Conservation (phyloP, 2,113 vertebrate genomes). For the Anser cygnoides region DNA sequence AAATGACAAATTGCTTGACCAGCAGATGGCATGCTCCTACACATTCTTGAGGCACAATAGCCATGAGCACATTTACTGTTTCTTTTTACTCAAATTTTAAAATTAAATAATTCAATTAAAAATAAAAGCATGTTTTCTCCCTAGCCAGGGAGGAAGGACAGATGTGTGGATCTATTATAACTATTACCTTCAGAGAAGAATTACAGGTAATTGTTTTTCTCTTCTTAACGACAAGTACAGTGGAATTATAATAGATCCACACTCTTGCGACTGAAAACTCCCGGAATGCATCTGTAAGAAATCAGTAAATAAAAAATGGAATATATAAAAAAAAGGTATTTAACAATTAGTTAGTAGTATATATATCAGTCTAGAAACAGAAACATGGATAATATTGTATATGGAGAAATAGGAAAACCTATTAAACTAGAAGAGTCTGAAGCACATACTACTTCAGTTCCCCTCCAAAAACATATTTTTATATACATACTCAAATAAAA, state of each 20-base stretch:
- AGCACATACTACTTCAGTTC: not conserved
- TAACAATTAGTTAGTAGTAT: not conserved
- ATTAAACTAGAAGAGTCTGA: not conserved
- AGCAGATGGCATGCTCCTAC: conserved; percentile 47
- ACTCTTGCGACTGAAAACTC: conserved; percentile 31
- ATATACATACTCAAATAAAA: not conserved
- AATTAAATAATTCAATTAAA: not conserved
- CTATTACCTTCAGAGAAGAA: conserved; percentile 70
- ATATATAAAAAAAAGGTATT: not conserved
- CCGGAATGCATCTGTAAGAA: conserved; percentile 35
- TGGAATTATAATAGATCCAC: conserved; percentile 57
- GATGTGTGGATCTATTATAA: conserved; percentile 62
- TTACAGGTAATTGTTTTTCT: conserved; percentile 64
- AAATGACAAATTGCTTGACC: conserved; percentile 11
- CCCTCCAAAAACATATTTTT: not conserved
- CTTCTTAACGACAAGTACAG: conserved; percentile 46
- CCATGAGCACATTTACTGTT: not conserved
- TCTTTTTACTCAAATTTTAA: not conserved
- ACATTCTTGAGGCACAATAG: not conserved
- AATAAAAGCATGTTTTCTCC: not conserved
- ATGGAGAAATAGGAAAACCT: not conserved
- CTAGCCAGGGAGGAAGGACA: not conserved
- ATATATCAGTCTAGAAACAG: not conserved
- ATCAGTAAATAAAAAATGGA: conserved; percentile 46
- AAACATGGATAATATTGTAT: not conserved